Percentiles rank a stretch among this genome's conserved stretches.
phyloP scores from a whole-genome alignment of 92 coral and sea anemone genomes.

The Epizoanthus stellaris region DNA sequence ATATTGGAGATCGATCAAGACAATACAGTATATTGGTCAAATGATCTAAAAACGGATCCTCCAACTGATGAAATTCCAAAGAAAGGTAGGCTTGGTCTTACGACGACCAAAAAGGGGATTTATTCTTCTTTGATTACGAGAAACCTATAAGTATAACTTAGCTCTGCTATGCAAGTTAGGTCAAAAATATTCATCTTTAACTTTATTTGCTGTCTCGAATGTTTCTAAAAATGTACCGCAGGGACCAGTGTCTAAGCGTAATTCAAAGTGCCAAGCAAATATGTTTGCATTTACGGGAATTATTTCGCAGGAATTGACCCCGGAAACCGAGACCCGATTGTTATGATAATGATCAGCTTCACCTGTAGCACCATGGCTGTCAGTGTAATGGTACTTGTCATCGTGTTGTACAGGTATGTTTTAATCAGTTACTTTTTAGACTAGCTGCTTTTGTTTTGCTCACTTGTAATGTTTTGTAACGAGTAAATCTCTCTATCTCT shows the following conservation, averaged over 20 bases:
- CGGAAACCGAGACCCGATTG: background rate
- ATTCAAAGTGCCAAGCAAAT: no score
- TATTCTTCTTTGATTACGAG: no score
- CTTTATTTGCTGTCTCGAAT: no score
- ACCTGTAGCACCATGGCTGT: slow-evolving; percentile 6
- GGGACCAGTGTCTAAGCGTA: no score
- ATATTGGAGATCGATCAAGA: slow-evolving; percentile 14
- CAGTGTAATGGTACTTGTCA: slow-evolving; percentile 1
- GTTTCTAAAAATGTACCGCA: no score
- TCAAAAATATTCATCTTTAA: no score
- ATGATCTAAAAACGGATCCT: background rate
- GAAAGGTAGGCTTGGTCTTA: slow-evolving; percentile 2
- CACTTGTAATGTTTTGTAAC: background rate
- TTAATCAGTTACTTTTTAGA: background rate
- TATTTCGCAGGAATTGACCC: background rate
- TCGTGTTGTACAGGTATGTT: slow-evolving; percentile 17
- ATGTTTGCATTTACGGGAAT: no score
- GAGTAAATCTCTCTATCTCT: no score
- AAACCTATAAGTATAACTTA: no score
- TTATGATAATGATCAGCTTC: slow-evolving; percentile 16
- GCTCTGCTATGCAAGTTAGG: no score
- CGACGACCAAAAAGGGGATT: no score
- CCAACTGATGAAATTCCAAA: slow-evolving; percentile 30
- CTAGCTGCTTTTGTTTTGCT: no score
- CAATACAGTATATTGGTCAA: slow-evolving; percentile 23